These are phyloP conservation scores for Vidua chalybeata DNA, from an alignment of 2,113 vertebrate genomes.

Conservation along the genomic window DNA sequence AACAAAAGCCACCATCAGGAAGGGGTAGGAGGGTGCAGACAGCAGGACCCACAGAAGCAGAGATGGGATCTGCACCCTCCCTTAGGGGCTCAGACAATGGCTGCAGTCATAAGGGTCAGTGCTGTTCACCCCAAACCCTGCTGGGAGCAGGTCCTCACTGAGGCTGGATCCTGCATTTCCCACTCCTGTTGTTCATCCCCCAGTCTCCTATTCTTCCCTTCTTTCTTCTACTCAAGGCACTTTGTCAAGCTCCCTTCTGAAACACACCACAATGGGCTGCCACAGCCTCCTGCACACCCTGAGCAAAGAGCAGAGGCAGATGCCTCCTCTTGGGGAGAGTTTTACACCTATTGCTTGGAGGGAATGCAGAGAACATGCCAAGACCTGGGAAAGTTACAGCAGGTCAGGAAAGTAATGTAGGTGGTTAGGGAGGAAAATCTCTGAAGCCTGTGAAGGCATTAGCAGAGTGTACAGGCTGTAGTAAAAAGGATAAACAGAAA, in stretches of 20 bases:
- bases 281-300: neutral
- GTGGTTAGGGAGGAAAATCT: neutral
- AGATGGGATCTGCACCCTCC: neutral
- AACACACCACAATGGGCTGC: neutral
- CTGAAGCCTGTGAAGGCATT: conserved; percentile 34
- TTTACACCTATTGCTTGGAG: neutral
- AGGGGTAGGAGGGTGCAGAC: neutral
- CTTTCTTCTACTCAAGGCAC: neutral
- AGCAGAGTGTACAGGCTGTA: neutral
- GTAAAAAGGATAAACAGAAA: conserved; percentile 33
- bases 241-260: neutral
- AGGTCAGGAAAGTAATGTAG: conserved; percentile 1
- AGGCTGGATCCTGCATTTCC: neutral
- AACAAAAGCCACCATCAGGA: neutral
- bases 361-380: neutral
- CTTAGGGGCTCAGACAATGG: neutral
- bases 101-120: neutral
- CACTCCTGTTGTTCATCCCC: neutral
- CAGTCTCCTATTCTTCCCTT: neutral
- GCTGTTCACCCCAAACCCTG: neutral
- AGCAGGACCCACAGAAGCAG: neutral
- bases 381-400: neutral
- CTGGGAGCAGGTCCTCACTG: neutral
- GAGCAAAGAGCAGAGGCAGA: neutral
- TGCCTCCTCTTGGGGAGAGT: neutral